Evolutionary conservation across 2,888 invertebrate genomes (phyloP).

Genomic region (Griposia aprilina): DNA sequence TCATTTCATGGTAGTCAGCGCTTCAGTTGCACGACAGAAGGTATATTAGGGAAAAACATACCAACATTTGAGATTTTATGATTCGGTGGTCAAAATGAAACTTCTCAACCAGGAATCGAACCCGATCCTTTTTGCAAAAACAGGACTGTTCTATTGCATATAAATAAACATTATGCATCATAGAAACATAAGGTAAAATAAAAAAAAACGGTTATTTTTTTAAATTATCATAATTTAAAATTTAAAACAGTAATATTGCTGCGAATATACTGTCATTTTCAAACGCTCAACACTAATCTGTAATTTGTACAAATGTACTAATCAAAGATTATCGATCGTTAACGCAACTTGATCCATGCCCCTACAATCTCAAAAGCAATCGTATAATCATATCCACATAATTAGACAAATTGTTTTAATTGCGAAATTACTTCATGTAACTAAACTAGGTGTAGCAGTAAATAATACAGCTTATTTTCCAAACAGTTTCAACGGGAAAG

Average conservation of each 20-base stretch:
- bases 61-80: background rate
- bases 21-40: background rate
- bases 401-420: conserved; percentile 18
- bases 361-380: conserved; percentile 14
- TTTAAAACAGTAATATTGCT: background rate
- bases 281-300: background rate
- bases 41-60: background rate
- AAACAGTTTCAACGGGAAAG: background rate
- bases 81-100: background rate
- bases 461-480: background rate
- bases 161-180: too few relatives aligned
- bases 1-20: background rate
- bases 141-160: background rate
- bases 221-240: background rate
- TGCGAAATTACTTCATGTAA: background rate
- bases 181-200: background rate
- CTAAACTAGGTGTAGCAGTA: background rate
- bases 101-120: background rate
- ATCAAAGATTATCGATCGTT: conserved; percentile 1
- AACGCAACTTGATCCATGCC: conserved; percentile 10
- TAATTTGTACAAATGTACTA: background rate
- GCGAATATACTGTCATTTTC: background rate
- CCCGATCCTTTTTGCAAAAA: background rate
- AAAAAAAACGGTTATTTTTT: background rate
- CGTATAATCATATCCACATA: conserved; percentile 1